Base-by-base conservation (phyloP, 1,140 invertebrate species). In the Cyclina sinensis region DNA sequence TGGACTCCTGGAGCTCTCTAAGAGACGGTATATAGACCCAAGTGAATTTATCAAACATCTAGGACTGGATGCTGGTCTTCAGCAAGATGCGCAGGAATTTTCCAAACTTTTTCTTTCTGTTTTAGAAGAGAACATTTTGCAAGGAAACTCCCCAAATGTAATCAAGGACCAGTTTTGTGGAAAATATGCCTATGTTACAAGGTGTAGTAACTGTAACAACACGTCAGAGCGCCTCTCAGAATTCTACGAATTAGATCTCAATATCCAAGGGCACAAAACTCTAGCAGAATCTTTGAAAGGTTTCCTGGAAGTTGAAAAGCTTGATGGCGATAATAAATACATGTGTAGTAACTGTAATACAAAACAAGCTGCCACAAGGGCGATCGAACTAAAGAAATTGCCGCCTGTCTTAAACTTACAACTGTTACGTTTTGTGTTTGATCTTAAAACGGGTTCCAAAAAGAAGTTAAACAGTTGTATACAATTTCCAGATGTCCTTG, bases 361-460 rank as follows among this genome's bases (percentile, higher is more conserved):
- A 35, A 97, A 97, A 93, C 96, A 97, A 92, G 96, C 97, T 94
- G 97, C 97, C 0, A 96, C 95, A 1, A 93, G 97, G 54, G 96
- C 96, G 81, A 97, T 97, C 88, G 95, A 96, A 86, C 93, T 97
- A 37, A 94, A 96, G 35, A 94, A 94, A 9, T 95, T 97, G 11
- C 97, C 97, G n/a, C 96, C 97, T n/a, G 96, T 97, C n/a, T 94
- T 97, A 11, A 97, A 97, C 93, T 95, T 97, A 74, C 97, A 97
- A 89, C 94, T 97, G 2, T 95, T 97, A 86, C 94, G 97, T 90
- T 97, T 97, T 95, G 96, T 97, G 0, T 97, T 97, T 94, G 97
- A 97, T 94, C 95, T 96, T 96, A 96, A 97, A 91, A 97, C 96
- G 39, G 96, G 96, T 4, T 95, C 96, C 62, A 97, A 97, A 90